A percentile compares a stretch with the other conserved stretches of the same genome.
Evolutionary conservation across 2,113 vertebrate genomes (phyloP).

Genomic region (Ellobius talpinus): DNA sequence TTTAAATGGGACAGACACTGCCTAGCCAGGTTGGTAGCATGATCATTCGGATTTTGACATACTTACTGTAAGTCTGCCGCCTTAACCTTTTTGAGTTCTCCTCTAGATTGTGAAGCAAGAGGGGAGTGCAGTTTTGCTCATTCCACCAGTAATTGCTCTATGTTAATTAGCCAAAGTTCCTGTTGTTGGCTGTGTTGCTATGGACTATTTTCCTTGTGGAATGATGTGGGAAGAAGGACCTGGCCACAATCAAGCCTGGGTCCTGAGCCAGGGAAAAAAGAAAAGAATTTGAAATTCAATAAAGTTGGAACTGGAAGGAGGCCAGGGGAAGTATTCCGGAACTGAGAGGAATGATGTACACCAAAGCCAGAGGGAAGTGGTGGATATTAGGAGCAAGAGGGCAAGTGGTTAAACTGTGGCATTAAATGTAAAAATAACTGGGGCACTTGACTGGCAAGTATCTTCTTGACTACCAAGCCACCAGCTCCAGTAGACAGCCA

Average conservation of each 20-base stretch:
- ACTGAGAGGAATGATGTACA: background rate
- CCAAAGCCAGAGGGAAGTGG: background rate
- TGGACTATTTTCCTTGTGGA: background rate
- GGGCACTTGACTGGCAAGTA: background rate
- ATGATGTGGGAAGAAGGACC: background rate
- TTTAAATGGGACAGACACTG: background rate
- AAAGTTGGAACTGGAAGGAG: background rate
- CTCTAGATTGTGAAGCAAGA: constrained; percentile 45
- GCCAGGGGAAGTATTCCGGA: background rate
- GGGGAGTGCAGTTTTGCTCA: background rate
- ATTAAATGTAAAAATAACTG: background rate
- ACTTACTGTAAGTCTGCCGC: background rate
- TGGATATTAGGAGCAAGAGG: background rate
- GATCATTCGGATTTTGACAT: background rate
- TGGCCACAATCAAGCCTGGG: background rate
- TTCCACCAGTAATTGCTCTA: background rate
- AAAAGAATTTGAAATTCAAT: background rate
- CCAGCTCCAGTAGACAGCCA: background rate
- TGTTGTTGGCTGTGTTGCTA: background rate
- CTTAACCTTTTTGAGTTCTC: background rate
- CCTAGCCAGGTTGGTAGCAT: background rate
- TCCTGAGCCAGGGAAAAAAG: background rate
- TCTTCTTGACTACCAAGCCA: background rate
- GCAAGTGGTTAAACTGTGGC: background rate
- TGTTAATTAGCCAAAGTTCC: background rate